A percentile compares a stretch with the other conserved stretches of the same genome.
phyloP scores from a whole-genome alignment of 2,888 invertebrate genomes.

The Diadegma fenestrale region DNA sequence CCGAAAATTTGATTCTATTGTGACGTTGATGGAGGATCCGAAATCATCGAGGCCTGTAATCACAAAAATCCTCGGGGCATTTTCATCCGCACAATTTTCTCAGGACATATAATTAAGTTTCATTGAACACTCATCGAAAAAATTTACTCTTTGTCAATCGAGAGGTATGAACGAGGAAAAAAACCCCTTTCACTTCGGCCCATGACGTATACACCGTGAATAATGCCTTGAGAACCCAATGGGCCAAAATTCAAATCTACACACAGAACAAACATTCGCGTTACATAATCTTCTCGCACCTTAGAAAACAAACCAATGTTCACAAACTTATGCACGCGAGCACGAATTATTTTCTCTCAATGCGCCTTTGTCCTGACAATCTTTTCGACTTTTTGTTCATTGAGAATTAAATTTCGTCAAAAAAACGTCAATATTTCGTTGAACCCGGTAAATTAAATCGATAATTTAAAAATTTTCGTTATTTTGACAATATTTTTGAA shows the following conservation, averaged over 20 bases:
- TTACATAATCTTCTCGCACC: conserved; percentile 10
- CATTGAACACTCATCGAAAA: conserved; percentile 14
- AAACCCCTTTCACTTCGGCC: conserved; percentile 30
- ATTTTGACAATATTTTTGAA: too few species aligned
- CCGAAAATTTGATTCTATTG: not conserved
- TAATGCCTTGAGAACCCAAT: not conserved
- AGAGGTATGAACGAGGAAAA: too few species aligned
- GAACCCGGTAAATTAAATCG: too few species aligned
- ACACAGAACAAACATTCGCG: conserved; percentile 11
- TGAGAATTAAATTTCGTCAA: too few species aligned
- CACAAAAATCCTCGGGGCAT: not conserved
- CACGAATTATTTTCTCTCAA: conserved; percentile 23
- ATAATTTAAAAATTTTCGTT: too few species aligned
- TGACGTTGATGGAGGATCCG: not conserved
- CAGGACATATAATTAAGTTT: conserved; percentile 15
- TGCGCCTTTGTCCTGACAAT: not conserved
- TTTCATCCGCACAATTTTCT: not conserved
- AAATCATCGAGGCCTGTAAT: not conserved
- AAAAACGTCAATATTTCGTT: too few species aligned
- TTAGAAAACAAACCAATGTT: conserved; percentile 4
- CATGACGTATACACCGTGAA: not conserved
- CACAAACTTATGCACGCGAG: not conserved
- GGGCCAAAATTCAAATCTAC: conserved; percentile 7
- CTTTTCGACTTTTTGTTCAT: not conserved
- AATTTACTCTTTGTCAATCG: not conserved